Conservation (phyloP, 2,888 invertebrate genomes). For the Aspidiotus destructor region DNA sequence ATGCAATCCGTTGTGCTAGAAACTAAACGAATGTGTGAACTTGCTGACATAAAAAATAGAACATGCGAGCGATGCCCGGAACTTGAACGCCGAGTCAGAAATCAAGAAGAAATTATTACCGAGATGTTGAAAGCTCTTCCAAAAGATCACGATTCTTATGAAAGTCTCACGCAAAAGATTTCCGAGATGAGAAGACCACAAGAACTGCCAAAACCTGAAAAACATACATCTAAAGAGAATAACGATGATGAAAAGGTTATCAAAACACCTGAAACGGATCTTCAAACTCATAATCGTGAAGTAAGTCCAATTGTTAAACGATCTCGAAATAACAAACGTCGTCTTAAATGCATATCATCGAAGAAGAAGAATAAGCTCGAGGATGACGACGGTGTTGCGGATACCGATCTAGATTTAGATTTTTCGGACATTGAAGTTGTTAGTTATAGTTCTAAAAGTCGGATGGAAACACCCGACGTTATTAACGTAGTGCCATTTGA, state of each 20-base stretch:
- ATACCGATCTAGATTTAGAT: neutral
- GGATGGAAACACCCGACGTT: neutral
- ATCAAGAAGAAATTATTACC: no score
- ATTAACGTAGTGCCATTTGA: neutral
- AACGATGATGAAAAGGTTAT: neutral
- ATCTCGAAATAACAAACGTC: constrained; percentile 3
- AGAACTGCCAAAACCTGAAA: neutral
- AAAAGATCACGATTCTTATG: neutral
- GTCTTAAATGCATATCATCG: neutral
- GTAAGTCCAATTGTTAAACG: neutral
- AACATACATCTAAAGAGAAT: neutral
- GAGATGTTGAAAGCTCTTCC: neutral
- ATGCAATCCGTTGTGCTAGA: neutral
- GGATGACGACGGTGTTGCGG: neutral
- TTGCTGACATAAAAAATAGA: no score
- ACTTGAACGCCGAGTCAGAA: no score
- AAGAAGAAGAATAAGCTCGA: neutral
- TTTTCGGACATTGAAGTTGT: neutral
- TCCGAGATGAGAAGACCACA: neutral
- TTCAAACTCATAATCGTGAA: neutral
- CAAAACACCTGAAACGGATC: neutral
- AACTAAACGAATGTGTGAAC: no score
- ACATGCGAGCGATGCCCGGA: no score
- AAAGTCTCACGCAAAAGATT: neutral
- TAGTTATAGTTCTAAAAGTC: neutral